Evolutionary conservation across 1,140 invertebrate species (phyloP).

Genomic region (Drosophila sturtevanti): DNA sequence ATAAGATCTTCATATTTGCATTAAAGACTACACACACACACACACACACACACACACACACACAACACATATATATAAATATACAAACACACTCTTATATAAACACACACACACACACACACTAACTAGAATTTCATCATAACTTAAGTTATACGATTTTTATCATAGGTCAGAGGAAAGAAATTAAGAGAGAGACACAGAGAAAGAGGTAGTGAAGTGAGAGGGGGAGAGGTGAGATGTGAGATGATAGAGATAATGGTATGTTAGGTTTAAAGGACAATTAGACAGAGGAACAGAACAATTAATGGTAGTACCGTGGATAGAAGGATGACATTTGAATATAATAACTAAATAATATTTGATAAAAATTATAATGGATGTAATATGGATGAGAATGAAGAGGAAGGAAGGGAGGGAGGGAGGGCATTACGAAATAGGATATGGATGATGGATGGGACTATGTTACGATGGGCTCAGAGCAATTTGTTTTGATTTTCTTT

Average conservation of each 20-base stretch:
- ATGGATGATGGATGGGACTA: not conserved
- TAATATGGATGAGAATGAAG: too few species aligned
- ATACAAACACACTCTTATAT: constrained; percentile 10
- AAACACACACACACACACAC: constrained; percentile 30
- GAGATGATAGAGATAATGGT: not conserved
- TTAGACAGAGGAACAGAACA: not conserved
- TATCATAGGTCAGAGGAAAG: constrained; percentile 37
- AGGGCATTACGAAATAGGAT: too few species aligned
- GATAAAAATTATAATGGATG: too few species aligned
- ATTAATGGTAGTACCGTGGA: not conserved
- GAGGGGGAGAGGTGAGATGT: not conserved
- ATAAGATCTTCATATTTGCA: constrained; percentile 39
- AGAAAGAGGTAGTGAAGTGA: not conserved
- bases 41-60: constrained; percentile 21
- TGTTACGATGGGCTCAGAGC: constrained; percentile 38
- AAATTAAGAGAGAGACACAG: not conserved
- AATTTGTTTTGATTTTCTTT: constrained; percentile 52
- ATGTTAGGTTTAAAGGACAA: not conserved
- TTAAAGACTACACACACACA: constrained; percentile 42
- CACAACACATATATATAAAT: constrained; percentile 8
- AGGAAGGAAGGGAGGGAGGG: too few species aligned
- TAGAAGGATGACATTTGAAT: not conserved
- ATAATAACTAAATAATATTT: too few species aligned
- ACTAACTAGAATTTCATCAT: constrained; percentile 6
- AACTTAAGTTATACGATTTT: constrained; percentile 60